Percentiles rank a stretch among this genome's conserved stretches.
These are phyloP conservation scores for Mus musculus DNA, from an alignment of 2,113 vertebrate species.

Conservation along the genomic window GRCm39 chr17:58092001-58092500, in stretches of 20 bases:
- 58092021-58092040: too few relatives aligned
- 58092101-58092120: background rate
- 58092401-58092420: constrained; percentile 29
- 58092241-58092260: constrained; percentile 59
- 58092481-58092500: background rate
- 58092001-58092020: too few relatives aligned
- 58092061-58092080: too few relatives aligned
- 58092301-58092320: background rate
- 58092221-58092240: constrained; percentile 64
- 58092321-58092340: rapidly evolving
- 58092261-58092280: background rate
- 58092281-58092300: background rate
- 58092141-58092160: constrained; percentile 59
- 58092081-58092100: too few relatives aligned
- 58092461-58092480: background rate
- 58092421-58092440: constrained; percentile 28
- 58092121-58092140: constrained; percentile 35
- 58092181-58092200: constrained; percentile 57
- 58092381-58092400: background rate
- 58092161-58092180: constrained; percentile 61
- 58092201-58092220: constrained; percentile 60
- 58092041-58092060: too few relatives aligned
- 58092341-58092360: background rate
- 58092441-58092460: constrained; percentile 58
- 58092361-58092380: background rate